phyloP scores from a whole-genome alignment of 1,140 invertebrate species.

The Drosophila pandora region DNA sequence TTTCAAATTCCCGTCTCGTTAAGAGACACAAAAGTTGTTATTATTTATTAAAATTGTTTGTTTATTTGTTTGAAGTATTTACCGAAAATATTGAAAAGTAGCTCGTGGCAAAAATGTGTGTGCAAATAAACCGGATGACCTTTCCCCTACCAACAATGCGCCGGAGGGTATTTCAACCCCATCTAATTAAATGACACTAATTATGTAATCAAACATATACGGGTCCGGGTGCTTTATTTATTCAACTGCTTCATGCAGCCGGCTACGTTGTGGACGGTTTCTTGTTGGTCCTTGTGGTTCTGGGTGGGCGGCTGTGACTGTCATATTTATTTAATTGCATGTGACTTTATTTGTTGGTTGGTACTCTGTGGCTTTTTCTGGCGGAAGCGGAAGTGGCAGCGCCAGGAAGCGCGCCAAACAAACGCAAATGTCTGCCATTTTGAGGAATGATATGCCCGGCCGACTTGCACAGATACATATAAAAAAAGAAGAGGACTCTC shows the following conservation, averaged over 20 bases:
- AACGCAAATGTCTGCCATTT: slow-evolving; percentile 81
- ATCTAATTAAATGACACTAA: slow-evolving; percentile 55
- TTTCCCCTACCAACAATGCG: not conserved
- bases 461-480: slow-evolving; percentile 29
- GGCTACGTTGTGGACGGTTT: slow-evolving; percentile 25
- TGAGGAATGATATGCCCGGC: slow-evolving; percentile 72
- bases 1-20: no score
- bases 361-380: slow-evolving; percentile 44
- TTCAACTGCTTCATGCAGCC: slow-evolving; percentile 33
- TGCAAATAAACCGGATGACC: not conserved
- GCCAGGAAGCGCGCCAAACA: slow-evolving; percentile 80
- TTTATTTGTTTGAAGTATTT: not conserved
- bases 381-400: slow-evolving; percentile 78
- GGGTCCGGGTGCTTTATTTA: slow-evolving; percentile 53
- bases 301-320: slow-evolving; percentile 36
- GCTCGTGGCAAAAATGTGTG: not conserved
- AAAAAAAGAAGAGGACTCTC: not conserved
- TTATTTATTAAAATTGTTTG: no score
- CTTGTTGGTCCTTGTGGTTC: slow-evolving; percentile 15
- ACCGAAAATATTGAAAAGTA: not conserved
- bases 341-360: slow-evolving; percentile 61
- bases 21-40: not conserved
- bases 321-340: slow-evolving; percentile 79
- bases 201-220: slow-evolving; percentile 74
- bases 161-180: slow-evolving; percentile 14